These are phyloP conservation scores for Peucedramus taeniatus DNA, from an alignment of 2,113 vertebrate species.

Conservation along the genomic window DNA sequence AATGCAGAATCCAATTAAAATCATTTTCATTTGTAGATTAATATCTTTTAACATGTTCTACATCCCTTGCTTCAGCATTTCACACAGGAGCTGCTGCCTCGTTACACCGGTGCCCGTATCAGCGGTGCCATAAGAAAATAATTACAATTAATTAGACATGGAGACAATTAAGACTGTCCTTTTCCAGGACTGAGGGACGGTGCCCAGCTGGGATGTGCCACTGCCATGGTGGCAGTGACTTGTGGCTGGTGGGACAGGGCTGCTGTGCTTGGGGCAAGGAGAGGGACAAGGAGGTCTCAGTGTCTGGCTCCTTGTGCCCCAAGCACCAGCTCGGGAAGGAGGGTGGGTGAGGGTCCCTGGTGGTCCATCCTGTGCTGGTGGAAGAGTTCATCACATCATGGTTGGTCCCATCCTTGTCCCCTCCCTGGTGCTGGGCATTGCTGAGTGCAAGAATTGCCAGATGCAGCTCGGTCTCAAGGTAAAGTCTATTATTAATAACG, in stretches of 20 bases:
- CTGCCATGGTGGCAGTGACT: accelerated
- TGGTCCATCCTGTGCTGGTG: not conserved
- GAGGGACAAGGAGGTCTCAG: not conserved
- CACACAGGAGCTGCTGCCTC: conserved; percentile 23
- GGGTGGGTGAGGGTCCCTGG: accelerated
- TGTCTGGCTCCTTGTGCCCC: not conserved
- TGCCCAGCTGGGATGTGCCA: not conserved
- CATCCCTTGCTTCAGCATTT: conserved; percentile 64
- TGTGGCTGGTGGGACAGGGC: not conserved
- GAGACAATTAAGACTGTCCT: not conserved
- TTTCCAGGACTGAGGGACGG: accelerated
- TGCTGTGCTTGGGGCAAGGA: not conserved
- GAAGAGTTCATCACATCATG: not conserved
- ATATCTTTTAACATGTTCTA: conserved; percentile 72
- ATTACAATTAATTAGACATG: conserved; percentile 5
- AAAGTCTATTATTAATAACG: conserved; percentile 43
- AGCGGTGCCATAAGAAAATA: not conserved
- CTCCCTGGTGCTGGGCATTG: not conserved
- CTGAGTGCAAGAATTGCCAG: not conserved
- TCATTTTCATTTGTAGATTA: conserved; percentile 72
- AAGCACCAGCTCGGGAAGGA: accelerated
- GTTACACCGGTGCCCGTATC: not conserved
- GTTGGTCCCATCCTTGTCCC: accelerated
- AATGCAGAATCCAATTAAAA: conserved; percentile 77
- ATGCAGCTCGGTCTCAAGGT: not conserved